Evolutionary conservation across 2,113 vertebrate genomes (phyloP).

Genomic region (Jacana jacana): DNA sequence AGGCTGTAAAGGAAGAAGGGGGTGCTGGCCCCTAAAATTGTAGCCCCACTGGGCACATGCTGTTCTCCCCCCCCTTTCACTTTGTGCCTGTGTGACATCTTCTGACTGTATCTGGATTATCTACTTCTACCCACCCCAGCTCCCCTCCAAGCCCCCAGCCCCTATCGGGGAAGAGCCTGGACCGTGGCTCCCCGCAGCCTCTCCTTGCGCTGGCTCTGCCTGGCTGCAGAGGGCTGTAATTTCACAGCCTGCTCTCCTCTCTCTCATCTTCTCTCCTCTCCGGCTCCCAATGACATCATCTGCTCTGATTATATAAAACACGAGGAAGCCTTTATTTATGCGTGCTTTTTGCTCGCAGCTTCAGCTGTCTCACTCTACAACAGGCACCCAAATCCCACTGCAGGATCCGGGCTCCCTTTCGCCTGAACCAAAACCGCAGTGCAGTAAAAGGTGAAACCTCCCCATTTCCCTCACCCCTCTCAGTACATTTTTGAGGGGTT

Average conservation of each 20-base stretch:
- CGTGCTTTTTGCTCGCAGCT: constrained; percentile 60
- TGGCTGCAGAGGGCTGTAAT: constrained; percentile 65
- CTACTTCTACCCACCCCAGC: background rate
- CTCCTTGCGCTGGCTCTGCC: constrained; percentile 27
- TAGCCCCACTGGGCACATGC: background rate
- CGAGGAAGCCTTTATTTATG: constrained; percentile 60
- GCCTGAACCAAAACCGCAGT: constrained; percentile 6
- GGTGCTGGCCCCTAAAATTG: background rate
- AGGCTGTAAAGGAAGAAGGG: background rate
- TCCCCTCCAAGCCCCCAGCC: background rate
- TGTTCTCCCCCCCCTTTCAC: background rate
- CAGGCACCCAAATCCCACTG: constrained; percentile 11
- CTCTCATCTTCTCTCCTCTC: constrained; percentile 42
- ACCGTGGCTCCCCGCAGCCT: background rate
- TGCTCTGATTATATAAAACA: constrained; percentile 66
- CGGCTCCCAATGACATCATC: constrained; percentile 68
- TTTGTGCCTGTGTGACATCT: background rate
- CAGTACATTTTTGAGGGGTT: background rate
- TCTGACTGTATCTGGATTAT: background rate
- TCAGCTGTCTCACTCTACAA: constrained; percentile 35
- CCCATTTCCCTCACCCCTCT: background rate
- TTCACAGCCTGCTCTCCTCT: constrained; percentile 58
- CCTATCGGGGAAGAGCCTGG: background rate
- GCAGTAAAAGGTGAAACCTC: background rate
- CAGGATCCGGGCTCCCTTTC: background rate